A percentile compares a stretch with the other conserved stretches of the same genome.
These are phyloP conservation scores for Platyura marginata DNA, from an alignment of 1,140 invertebrate genomes.

Conservation along the genomic window DNA sequence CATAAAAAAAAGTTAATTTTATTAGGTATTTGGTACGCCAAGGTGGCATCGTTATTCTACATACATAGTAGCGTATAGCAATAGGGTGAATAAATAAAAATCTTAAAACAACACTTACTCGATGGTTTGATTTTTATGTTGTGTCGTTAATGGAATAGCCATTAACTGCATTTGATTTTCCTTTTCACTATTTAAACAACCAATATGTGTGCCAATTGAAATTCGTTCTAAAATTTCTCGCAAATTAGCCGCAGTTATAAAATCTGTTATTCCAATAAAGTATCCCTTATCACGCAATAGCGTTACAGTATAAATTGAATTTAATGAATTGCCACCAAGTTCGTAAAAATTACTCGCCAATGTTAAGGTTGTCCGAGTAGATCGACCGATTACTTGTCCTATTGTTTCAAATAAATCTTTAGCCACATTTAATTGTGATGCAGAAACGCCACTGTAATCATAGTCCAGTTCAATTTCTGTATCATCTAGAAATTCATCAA, in stretches of 20 bases:
- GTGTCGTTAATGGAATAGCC: background rate
- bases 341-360: slow-evolving; percentile 58
- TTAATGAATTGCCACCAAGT: slow-evolving; percentile 69
- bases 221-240: slow-evolving; percentile 43
- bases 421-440: slow-evolving; percentile 37
- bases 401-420: slow-evolving; percentile 51
- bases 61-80: no score
- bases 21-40: background rate
- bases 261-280: slow-evolving; percentile 58
- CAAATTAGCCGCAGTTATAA: slow-evolving; percentile 50
- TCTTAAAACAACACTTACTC: slow-evolving; percentile 12
- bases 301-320: slow-evolving; percentile 64
- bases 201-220: no score
- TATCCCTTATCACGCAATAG: slow-evolving; percentile 58
- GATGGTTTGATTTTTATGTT: slow-evolving; percentile 8
- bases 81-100: no score
- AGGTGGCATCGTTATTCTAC: background rate
- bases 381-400: slow-evolving; percentile 41
- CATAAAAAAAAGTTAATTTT: slow-evolving; percentile 1
- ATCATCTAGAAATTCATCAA: slow-evolving; percentile 22
- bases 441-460: slow-evolving; percentile 40
- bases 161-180: slow-evolving; percentile 6
- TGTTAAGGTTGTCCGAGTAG: slow-evolving; percentile 33
- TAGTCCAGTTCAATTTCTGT: slow-evolving; percentile 24
- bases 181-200: no score